Base-by-base conservation (phyloP, 2,888 invertebrate species). In the Dynastes hyllus region DNA sequence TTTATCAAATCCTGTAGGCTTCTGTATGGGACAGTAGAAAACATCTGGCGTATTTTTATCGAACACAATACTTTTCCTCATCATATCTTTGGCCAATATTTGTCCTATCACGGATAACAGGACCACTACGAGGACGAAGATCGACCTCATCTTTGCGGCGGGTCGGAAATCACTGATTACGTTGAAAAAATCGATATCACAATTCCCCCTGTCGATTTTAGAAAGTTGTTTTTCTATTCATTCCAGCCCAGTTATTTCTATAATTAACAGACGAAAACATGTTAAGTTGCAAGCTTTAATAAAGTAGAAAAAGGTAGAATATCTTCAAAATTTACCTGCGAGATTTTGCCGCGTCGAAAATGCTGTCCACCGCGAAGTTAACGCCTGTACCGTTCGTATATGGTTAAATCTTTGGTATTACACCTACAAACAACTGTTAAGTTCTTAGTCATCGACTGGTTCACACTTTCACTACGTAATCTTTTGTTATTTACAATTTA, bases 11-110 rank as follows among this genome's bases (percentile, higher is more conserved):
- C 94, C 93, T 3, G 93, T 93, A n/a, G 94, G 94, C 85, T 95
- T 94, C 82, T 94, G 93, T 86, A 93, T 92, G 0, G 95, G 95
- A 85, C 95, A 95, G 87, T 95, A 95, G 87, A 95, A 95, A 16
- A 95, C 94, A 85, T 94, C 93, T 8, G 95, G 95, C 0, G 94
- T 95, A 85, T 94, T 94, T 86, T 94, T 94, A 86, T 95, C 94
- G 86, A 93, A 95, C 53, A 95, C 94, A 82, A 95, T 95, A 77
- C 93, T 93, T 88, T 95, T 95, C 81, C 94, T 89, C 91, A 94
- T 92, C 92, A 95, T 93, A 86, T 95, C 94, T 80, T 93, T 93
- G 53, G 91, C 91, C 75, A 73, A 75, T 45, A 76, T 80, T 58
- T 77, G 66, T 9, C 32, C 69, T n/a, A 79, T 40, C 67, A 79